Percentiles rank a stretch among this genome's conserved stretches.
Evolutionary conservation across 2,888 invertebrate genomes (phyloP).

Genomic region (Tanypteryx hageni): DNA sequence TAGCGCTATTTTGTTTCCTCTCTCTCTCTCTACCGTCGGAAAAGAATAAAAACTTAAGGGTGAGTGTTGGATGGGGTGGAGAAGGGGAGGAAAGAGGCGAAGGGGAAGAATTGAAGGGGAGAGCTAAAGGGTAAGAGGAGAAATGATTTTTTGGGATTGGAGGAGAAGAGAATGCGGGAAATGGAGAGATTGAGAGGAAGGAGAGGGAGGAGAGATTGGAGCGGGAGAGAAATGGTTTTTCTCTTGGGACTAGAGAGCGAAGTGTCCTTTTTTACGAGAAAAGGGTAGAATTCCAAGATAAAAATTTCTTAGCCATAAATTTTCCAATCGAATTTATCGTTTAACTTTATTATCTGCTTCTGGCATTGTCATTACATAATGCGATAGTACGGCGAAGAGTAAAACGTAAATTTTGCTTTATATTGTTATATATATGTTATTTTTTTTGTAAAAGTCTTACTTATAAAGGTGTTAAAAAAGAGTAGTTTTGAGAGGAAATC

Average conservation of each 20-base stretch:
- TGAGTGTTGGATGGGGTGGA: background rate
- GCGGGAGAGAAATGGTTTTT: background rate
- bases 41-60: background rate
- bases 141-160: background rate
- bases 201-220: background rate
- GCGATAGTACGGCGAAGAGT: background rate
- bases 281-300: constrained; percentile 23
- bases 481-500: too few relatives aligned
- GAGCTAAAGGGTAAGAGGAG: background rate
- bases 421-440: too few relatives aligned
- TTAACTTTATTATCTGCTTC: background rate
- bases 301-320: background rate
- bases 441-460: too few relatives aligned
- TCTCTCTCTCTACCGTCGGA: background rate
- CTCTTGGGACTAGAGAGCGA: background rate
- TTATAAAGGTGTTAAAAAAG: too few relatives aligned
- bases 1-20: background rate
- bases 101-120: background rate
- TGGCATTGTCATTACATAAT: background rate
- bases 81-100: too few relatives aligned
- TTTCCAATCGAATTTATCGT: constrained; percentile 1
- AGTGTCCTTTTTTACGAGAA: constrained; percentile 1
- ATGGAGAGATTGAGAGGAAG: background rate
- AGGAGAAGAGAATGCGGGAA: background rate
- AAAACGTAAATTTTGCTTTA: background rate